Conservation (phyloP, 2,888 invertebrate species). For the Stenoptilia bipunctidactyla region DNA sequence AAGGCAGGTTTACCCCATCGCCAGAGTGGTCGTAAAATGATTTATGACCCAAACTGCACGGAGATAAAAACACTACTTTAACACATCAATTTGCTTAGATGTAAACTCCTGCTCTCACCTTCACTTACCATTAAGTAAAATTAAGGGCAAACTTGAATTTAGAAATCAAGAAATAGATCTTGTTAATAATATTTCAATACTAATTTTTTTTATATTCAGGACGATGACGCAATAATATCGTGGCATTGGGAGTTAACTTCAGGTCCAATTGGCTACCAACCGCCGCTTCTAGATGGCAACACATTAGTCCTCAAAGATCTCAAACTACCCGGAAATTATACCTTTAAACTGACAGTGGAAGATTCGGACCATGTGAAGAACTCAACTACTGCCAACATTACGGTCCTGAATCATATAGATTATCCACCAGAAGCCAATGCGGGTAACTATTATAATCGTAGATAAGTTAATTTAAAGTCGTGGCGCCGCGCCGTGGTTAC, state of each 20-base stretch:
- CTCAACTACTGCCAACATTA: constrained; percentile 88
- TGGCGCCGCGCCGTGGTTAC: too few relatives aligned
- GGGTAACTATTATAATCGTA: constrained; percentile 62
- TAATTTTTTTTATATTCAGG: constrained; percentile 39
- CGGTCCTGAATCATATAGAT: constrained; percentile 90
- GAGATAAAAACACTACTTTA: too few relatives aligned
- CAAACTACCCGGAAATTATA: constrained; percentile 88
- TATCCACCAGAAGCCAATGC: constrained; percentile 97
- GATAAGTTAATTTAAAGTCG: too few relatives aligned
- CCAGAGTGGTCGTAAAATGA: too few relatives aligned
- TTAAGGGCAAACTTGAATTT: too few relatives aligned
- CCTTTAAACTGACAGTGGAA: constrained; percentile 90
- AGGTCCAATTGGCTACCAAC: constrained; percentile 89
- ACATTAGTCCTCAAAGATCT: constrained; percentile 89
- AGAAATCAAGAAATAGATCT: too few relatives aligned
- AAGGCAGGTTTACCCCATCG: too few relatives aligned
- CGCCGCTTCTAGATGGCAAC: constrained; percentile 81
- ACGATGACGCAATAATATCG: constrained; percentile 86
- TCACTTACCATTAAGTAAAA: too few relatives aligned
- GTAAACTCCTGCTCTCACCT: too few relatives aligned
- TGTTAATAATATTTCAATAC: too few relatives aligned
- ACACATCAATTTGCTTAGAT: too few relatives aligned
- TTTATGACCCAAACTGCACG: too few relatives aligned
- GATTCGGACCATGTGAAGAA: constrained; percentile 91
- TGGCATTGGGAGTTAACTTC: constrained; percentile 95